Percentiles rank a stretch among this genome's conserved stretches.
These are phyloP conservation scores for Apoda limacodes DNA, from an alignment of 2,888 invertebrate genomes.

Conservation along the genomic window DNA sequence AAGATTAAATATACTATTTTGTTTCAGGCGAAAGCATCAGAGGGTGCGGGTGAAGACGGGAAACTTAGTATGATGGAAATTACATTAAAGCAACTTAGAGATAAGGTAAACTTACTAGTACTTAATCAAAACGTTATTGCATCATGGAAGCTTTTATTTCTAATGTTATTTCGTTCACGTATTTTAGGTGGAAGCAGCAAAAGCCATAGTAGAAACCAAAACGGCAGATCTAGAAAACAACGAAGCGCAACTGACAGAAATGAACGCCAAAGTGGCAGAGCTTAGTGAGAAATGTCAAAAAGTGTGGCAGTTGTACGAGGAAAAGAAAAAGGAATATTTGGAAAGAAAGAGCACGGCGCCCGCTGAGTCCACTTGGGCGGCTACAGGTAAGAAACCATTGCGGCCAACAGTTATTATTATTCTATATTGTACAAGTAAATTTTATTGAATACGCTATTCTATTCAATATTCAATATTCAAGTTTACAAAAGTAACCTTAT, in stretches of 20 bases:
- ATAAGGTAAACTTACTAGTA: conserved; percentile 37
- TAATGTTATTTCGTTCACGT: background rate
- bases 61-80: conserved; percentile 77
- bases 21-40: conserved; percentile 72
- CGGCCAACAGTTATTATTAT: too few relatives aligned
- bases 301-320: conserved; percentile 72
- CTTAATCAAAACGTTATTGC: conserved; percentile 1
- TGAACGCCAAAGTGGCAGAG: conserved; percentile 75
- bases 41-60: conserved; percentile 78
- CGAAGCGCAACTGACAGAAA: conserved; percentile 79
- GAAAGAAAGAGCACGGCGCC: conserved; percentile 43
- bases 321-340: conserved; percentile 57
- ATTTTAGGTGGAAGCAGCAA: conserved; percentile 77
- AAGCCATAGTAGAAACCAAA: conserved; percentile 82
- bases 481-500: too few relatives aligned
- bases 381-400: conserved; percentile 34
- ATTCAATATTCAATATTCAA: too few relatives aligned
- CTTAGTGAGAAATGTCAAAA: conserved; percentile 73
- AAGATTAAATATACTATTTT: conserved; percentile 1
- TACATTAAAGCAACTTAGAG: conserved; percentile 67
- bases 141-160: background rate
- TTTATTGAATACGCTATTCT: too few relatives aligned
- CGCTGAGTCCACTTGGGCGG: conserved; percentile 44
- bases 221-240: conserved; percentile 85
- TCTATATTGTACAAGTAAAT: too few relatives aligned